A percentile compares a stretch with the other conserved stretches of the same genome.
phyloP scores from a whole-genome alignment of 2,113 vertebrate species.

The Chitala chitala region DNA sequence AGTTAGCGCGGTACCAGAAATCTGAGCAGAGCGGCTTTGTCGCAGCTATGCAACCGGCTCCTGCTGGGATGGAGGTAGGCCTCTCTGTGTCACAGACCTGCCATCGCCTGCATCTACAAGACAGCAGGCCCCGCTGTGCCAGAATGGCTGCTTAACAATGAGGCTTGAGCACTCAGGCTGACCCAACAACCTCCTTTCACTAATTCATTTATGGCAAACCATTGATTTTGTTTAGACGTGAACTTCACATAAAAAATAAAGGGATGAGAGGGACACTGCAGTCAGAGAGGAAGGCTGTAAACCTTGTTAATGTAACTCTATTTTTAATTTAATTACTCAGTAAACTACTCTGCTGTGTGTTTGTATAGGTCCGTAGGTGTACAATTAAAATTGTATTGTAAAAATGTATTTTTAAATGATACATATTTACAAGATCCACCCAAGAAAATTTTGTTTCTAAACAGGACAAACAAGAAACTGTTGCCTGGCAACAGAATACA shows the following conservation, averaged over 20 bases:
- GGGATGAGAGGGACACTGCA: not conserved
- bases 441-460: too few relatives aligned
- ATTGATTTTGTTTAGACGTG: slow-evolving; percentile 20
- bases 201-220: slow-evolving; percentile 13
- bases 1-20: not conserved
- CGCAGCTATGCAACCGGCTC: not conserved
- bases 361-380: too few relatives aligned
- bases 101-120: slow-evolving; percentile 13
- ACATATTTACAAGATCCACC: too few relatives aligned
- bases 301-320: too few relatives aligned
- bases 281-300: too few relatives aligned
- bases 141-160: slow-evolving; percentile 21
- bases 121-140: not conserved
- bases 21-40: not conserved
- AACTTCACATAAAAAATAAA: slow-evolving; percentile 2
- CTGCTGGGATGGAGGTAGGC: not conserved
- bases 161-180: not conserved
- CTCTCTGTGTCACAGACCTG: not conserved
- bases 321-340: too few relatives aligned
- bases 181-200: not conserved
- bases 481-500: too few relatives aligned
- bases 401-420: too few relatives aligned
- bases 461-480: too few relatives aligned
- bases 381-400: too few relatives aligned
- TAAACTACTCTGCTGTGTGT: too few relatives aligned